A percentile compares a stretch with the other conserved stretches of the same genome.
Evolutionary conservation across 2,888 invertebrate species (phyloP).

Genomic region (Allolobophora icterica): DNA sequence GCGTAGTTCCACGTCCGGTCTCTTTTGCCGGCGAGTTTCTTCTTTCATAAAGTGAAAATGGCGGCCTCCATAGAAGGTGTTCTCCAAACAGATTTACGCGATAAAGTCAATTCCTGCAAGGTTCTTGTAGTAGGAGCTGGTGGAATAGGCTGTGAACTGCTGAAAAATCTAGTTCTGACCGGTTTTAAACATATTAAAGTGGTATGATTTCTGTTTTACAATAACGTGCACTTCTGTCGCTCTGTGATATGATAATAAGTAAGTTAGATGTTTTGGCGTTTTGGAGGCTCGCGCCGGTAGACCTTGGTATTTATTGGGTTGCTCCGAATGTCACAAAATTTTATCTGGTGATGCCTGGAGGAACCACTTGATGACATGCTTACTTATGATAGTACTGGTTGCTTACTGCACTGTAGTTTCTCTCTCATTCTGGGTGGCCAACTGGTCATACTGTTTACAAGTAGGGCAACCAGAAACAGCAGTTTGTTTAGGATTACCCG

Average conservation of each 20-base stretch:
- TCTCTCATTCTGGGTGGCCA: too few relatives aligned
- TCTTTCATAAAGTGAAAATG: conserved; percentile 53
- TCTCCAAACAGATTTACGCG: conserved; percentile 52
- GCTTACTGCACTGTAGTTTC: too few relatives aligned
- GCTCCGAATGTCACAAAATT: too few relatives aligned
- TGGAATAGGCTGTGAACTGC: conserved; percentile 96
- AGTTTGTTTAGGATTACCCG: too few relatives aligned
- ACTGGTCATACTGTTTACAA: too few relatives aligned
- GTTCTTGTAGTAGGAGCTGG: conserved; percentile 81
- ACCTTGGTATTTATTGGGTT: too few relatives aligned
- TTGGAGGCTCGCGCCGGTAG: too few relatives aligned
- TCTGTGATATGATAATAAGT: not conserved
- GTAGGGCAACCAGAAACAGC: too few relatives aligned
- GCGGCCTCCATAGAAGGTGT: conserved; percentile 59
- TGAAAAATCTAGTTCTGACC: conserved; percentile 93
- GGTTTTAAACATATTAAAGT: conserved; percentile 93
- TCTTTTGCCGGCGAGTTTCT: not conserved
- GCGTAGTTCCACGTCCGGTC: not conserved
- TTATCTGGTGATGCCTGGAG: not conserved
- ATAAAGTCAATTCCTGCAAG: conserved; percentile 54
- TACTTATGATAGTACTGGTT: too few relatives aligned
- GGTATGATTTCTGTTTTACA: conserved; percentile 70
- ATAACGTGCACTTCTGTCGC: not conserved
- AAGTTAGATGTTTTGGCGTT: not conserved
- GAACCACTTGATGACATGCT: too few relatives aligned